Conservation (phyloP, 2,113 vertebrate species). For the Xenotilapia longispinis region DNA sequence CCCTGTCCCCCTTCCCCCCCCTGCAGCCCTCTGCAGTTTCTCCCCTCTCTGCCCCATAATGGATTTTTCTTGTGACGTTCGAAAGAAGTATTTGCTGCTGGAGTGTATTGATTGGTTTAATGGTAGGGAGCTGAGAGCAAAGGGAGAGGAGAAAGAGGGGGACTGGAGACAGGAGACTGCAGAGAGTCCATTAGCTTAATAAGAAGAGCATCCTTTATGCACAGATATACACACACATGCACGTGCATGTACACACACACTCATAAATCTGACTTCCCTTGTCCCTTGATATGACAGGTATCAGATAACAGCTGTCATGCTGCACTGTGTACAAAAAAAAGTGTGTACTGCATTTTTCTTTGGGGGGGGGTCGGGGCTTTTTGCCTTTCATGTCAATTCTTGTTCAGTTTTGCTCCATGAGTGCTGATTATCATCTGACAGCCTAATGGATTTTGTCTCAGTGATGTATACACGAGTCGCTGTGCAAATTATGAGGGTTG, state of each 20-base stretch:
- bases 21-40: neutral
- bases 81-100: constrained; percentile 62
- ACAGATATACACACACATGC: constrained; percentile 4
- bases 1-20: neutral
- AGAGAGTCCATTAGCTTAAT: constrained; percentile 74
- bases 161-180: constrained; percentile 50
- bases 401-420: constrained; percentile 2
- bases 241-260: neutral
- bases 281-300: constrained; percentile 52
- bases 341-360: constrained; percentile 4
- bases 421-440: constrained; percentile 40
- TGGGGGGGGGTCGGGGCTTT: neutral
- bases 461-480: neutral
- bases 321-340: constrained; percentile 2
- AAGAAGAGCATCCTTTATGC: constrained; percentile 45
- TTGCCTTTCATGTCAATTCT: constrained; percentile 19
- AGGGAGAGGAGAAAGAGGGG: constrained; percentile 35
- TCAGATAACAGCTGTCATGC: constrained; percentile 54
- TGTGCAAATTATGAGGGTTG: neutral
- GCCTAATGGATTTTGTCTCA: constrained; percentile 31
- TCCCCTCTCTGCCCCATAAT: constrained; percentile 50
- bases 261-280: constrained; percentile 26
- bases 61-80: constrained; percentile 66
- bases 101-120: constrained; percentile 73
- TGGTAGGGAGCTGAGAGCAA: constrained; percentile 51